phyloP scores from a whole-genome alignment of 2,797 vertebrate genomes.

The Poeciliopsis turneri region DNA sequence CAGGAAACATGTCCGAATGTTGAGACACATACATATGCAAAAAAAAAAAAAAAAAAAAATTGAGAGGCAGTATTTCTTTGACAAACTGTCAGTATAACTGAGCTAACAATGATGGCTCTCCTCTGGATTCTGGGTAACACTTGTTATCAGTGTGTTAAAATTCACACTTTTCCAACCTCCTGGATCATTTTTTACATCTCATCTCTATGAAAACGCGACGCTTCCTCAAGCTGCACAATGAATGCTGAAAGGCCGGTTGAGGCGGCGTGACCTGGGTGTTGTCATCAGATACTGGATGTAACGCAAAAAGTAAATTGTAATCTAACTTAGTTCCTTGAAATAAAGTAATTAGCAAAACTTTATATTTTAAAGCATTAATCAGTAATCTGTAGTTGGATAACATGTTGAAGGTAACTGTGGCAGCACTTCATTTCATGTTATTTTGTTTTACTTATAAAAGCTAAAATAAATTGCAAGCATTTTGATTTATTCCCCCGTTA shows the following conservation, averaged over 20 bases:
- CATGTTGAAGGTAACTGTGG: neutral
- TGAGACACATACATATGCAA: slow-evolving; percentile 18
- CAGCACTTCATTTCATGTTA: neutral
- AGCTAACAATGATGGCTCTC: slow-evolving; percentile 38
- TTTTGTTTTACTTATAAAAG: too few relatives aligned
- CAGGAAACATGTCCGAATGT: slow-evolving; percentile 45
- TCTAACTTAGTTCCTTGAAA: neutral
- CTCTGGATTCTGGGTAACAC: slow-evolving; percentile 62
- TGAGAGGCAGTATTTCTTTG: slow-evolving; percentile 31
- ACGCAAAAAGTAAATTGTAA: neutral
- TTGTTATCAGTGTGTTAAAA: slow-evolving; percentile 67
- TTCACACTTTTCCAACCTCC: slow-evolving; percentile 47
- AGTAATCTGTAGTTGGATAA: neutral
- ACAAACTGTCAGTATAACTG: slow-evolving; percentile 51
- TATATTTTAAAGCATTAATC: neutral
- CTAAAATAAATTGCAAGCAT: neutral
- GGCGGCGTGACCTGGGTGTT: neutral
- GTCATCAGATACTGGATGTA: neutral
- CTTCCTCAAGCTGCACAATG: slow-evolving; percentile 27
- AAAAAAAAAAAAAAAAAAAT: slow-evolving; percentile 20
- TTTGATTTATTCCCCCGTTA: too few relatives aligned
- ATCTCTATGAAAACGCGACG: slow-evolving; percentile 35
- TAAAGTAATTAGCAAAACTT: neutral
- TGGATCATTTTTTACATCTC: slow-evolving; percentile 31
- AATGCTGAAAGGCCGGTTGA: slow-evolving; percentile 20